Conservation (phyloP, 1,140 invertebrate genomes). For the Orius insidiosus region DNA sequence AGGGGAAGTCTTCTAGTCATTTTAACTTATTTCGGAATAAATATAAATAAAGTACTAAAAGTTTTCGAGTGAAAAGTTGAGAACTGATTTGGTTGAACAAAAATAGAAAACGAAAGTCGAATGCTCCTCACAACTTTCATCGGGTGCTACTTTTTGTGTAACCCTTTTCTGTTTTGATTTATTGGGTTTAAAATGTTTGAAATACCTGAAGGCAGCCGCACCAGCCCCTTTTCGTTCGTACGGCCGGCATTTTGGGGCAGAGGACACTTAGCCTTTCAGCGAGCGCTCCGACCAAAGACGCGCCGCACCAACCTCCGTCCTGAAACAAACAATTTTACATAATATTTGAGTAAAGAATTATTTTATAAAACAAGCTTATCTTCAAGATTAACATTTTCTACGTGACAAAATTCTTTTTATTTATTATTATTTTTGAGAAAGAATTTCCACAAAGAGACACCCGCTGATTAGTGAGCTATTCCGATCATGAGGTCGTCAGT, state of each 20-base stretch:
- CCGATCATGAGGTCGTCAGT: too few relatives aligned
- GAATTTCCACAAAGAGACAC: not conserved
- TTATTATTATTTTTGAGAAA: not conserved
- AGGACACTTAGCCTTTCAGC: slow-evolving; percentile 10
- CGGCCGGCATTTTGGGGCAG: slow-evolving; percentile 33
- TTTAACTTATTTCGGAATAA: too few relatives aligned
- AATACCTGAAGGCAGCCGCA: slow-evolving; percentile 41
- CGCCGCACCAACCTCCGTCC: slow-evolving; percentile 8
- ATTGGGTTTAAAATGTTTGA: not conserved
- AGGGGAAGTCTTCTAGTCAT: too few relatives aligned
- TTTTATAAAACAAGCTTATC: not conserved
- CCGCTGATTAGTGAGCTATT: not conserved
- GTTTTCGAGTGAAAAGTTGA: not conserved
- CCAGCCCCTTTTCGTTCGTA: slow-evolving; percentile 36
- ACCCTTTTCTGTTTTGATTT: not conserved
- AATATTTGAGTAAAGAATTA: not conserved
- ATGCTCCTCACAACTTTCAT: slow-evolving; percentile 1
- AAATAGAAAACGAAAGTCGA: too few relatives aligned
- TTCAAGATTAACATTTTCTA: too few relatives aligned
- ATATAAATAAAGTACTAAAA: not conserved
- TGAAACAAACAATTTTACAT: not conserved
- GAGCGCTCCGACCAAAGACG: slow-evolving; percentile 6
- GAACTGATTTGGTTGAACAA: not conserved
- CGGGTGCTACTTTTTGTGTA: not conserved
- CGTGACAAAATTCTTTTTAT: not conserved